A percentile compares a stretch with the other conserved stretches of the same genome.
phyloP scores from a whole-genome alignment of 2,113 vertebrate species.

The Mixornis gularis region DNA sequence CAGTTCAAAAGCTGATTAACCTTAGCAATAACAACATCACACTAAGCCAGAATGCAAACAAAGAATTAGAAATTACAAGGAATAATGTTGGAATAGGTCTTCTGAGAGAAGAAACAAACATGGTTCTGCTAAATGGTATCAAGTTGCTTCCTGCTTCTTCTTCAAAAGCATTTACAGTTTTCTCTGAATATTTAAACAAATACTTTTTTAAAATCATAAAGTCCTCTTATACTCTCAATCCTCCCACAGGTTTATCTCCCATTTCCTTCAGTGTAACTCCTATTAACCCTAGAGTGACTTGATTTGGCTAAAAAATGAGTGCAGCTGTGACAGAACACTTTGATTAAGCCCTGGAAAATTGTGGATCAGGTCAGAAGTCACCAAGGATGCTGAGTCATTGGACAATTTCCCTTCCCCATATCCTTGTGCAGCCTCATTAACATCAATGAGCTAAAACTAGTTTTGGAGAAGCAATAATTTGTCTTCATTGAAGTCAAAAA shows the following conservation, averaged over 20 bases:
- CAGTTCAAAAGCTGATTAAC: background rate
- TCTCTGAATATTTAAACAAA: background rate
- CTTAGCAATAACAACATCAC: background rate
- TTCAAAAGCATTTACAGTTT: background rate
- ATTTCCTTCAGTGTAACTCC: background rate
- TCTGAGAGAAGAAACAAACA: background rate
- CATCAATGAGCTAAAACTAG: background rate
- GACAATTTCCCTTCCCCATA: background rate
- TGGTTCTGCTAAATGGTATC: background rate
- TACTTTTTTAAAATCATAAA: background rate
- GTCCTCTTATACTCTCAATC: background rate
- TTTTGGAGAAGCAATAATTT: background rate
- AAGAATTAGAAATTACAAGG: background rate
- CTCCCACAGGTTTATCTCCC: background rate
- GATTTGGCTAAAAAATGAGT: background rate
- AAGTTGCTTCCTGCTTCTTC: background rate
- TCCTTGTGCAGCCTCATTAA: background rate
- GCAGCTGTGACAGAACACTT: background rate
- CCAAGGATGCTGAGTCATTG: background rate
- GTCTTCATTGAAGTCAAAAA: background rate
- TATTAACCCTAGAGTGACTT: background rate
- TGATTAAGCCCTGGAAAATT: background rate
- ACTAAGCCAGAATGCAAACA: background rate
- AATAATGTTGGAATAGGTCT: background rate
- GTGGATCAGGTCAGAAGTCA: background rate